Evolutionary conservation across 2,888 invertebrate genomes (phyloP), one percentile per base, ranked within the genome.

Genomic region (Fragum sueziense): DNA sequence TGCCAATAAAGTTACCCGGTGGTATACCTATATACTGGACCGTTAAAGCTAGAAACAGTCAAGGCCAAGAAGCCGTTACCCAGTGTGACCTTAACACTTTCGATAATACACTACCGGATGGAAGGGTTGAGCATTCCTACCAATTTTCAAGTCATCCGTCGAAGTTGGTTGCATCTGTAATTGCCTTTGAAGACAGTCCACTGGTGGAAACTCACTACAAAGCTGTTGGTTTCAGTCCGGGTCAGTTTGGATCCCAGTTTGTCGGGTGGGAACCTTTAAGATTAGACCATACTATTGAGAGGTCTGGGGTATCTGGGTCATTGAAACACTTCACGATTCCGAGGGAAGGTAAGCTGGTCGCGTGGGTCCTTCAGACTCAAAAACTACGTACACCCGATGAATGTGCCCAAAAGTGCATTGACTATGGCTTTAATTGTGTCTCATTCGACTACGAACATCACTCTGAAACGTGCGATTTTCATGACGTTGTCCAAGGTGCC

Each of bases 91-190:
- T 90, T 0, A 52, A 79, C 7, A 90, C 90, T 0, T 90, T 77
- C 68, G 90, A 90, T 68, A 87, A 80, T 33, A 88, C 89, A 1
- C 67, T 88, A 25, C 90, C 90, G 2, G 88, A 85, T 69, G 90
- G 90, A 1, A 68, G 89, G 34, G 86, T 90, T 25, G 88, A 87
- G 41, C 84, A 87, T 52, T 76, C 87, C 0, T 88, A 87, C 68
- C 54, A 69, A 17, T 87, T 73, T 67, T 87, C 89, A 20, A 88
- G 89, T 76, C 88, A 89, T 78, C 85, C 88, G 0, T 73, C 76
- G 14, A 86, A 74, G 57, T 65, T 90, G 0, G 70, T 80, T 29
- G 88, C 85, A 0, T 84, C 82, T n/a, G 83, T 89, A 2, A 68
- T 88, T 1, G 84, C 84, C 9, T 85, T 87, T 71, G 90, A 90